Base-by-base conservation (phyloP, 2,797 vertebrate genomes). In the Geotrypetes seraphini region DNA sequence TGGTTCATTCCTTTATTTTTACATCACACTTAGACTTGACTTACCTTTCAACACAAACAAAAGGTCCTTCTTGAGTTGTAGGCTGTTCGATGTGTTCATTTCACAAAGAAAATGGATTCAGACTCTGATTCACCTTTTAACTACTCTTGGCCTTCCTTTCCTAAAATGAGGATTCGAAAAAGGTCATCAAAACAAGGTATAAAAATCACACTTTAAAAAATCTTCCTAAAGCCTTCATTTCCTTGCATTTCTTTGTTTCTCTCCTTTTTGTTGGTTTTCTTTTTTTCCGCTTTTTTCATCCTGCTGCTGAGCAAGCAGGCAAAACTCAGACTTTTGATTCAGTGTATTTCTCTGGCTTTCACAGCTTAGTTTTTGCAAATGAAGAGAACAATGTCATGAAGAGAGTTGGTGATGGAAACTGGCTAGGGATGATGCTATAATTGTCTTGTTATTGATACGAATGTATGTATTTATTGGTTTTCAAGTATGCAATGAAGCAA, bases 101-200 rank as follows among this genome's bases (percentile, higher is more conserved):
- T 55, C 59, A 28, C 46, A 39, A 31, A 40, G 16, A 50, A 45
- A 56, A 90, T 90, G 87, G 87, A 90, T 41, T 90, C 87, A 20
- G 94, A 97, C 66, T 97, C 92, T 1, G 94, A 99, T 62, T 96
- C 89, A 53, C 95, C 95, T 45, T 97, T 99, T 69, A 95, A 99
- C 80, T 96, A 97, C 66, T 99, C 94, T 28, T 97, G 95, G 95
- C 94, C 95, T 39, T 92, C 92, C 27, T 93, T 97, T 46, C 92
- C 92, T 43, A 96, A 86, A 73, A 92, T 93, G 89, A 88, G 86
- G 88, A 95, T 96, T 69, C 87, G 83, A 31, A 84, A 86, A 71
- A 86, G 81, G 73, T 75, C 66, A 3, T 70, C 81, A 19, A 94
- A 81, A 70, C 72, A 89, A 93, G 95, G 94, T 97, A 93, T 78